Conservation (phyloP, 1,140 invertebrate genomes). For the Drosophila teissieri region DNA sequence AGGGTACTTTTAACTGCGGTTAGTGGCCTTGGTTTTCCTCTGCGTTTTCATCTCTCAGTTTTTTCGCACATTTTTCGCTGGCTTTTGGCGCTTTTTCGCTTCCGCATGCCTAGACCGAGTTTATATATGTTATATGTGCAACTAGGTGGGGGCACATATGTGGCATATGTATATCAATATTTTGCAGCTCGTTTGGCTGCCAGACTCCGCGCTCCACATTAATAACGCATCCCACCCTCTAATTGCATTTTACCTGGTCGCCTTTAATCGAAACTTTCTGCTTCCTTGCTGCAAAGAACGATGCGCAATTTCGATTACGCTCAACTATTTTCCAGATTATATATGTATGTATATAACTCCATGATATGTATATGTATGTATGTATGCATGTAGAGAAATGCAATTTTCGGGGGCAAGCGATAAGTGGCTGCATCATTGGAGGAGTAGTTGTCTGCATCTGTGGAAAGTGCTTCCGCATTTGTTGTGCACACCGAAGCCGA, state of each 20-base stretch:
- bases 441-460: slow-evolving; percentile 33
- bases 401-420: slow-evolving; percentile 37
- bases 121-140: slow-evolving; percentile 16
- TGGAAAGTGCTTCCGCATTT: slow-evolving; percentile 81
- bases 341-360: background rate
- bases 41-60: slow-evolving; percentile 31
- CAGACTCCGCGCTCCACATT: slow-evolving; percentile 69
- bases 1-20: background rate
- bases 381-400: background rate
- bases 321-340: slow-evolving; percentile 36
- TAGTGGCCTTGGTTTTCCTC: background rate
- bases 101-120: slow-evolving; percentile 65
- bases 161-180: slow-evolving; percentile 56
- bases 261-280: slow-evolving; percentile 76
- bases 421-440: slow-evolving; percentile 39
- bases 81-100: slow-evolving; percentile 74
- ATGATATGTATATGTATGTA: slow-evolving; percentile 3
- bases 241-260: slow-evolving; percentile 72
- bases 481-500: slow-evolving; percentile 7
- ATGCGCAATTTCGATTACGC: slow-evolving; percentile 83
- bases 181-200: slow-evolving; percentile 34
- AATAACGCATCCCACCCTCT: slow-evolving; percentile 84
- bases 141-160: background rate
- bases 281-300: slow-evolving; percentile 42
- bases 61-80: slow-evolving; percentile 68